Percentiles rank a stretch among this genome's conserved stretches.
These are phyloP conservation scores for Pseudococcus viburni DNA, from an alignment of 2,888 invertebrate genomes.

Conservation along the genomic window DNA sequence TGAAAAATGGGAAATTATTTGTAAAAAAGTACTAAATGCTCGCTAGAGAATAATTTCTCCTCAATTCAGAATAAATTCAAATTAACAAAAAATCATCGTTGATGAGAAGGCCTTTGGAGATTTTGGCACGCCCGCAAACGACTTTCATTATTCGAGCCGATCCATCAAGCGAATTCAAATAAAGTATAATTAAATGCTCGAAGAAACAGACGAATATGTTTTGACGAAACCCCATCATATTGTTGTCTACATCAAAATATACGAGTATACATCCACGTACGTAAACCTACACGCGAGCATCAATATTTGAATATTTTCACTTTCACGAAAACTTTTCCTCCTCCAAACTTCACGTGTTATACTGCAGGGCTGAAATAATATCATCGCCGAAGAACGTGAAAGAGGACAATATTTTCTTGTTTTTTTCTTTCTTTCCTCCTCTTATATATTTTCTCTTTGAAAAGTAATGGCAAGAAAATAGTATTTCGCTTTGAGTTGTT, in stretches of 20 bases:
- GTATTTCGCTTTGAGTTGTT: conserved; percentile 52
- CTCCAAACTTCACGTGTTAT: conserved; percentile 7
- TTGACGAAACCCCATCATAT: neutral
- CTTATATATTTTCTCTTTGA: conserved; percentile 36
- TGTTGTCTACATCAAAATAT: no score
- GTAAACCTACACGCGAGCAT: neutral
- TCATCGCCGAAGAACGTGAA: neutral
- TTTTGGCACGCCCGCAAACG: no score
- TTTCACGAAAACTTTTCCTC: neutral
- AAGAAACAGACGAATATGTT: neutral
- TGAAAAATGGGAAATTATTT: no score
- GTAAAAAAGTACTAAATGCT: no score
- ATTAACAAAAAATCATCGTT: no score
- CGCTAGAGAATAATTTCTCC: no score
- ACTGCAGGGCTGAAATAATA: conserved; percentile 13
- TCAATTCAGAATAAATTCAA: no score
- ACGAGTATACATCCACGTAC: neutral
- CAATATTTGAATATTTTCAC: conserved; percentile 19
- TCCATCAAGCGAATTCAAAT: neutral
- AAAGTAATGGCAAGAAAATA: conserved; percentile 38
- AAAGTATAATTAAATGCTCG: neutral
- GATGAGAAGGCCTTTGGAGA: no score
- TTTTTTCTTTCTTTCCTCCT: neutral
- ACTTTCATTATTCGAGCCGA: neutral
- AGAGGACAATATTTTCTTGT: conserved; percentile 49